A percentile compares a stretch with the other conserved stretches of the same genome.
These are phyloP conservation scores for Perizoma affinitatum DNA, from an alignment of 2,888 invertebrate species.

Conservation along the genomic window DNA sequence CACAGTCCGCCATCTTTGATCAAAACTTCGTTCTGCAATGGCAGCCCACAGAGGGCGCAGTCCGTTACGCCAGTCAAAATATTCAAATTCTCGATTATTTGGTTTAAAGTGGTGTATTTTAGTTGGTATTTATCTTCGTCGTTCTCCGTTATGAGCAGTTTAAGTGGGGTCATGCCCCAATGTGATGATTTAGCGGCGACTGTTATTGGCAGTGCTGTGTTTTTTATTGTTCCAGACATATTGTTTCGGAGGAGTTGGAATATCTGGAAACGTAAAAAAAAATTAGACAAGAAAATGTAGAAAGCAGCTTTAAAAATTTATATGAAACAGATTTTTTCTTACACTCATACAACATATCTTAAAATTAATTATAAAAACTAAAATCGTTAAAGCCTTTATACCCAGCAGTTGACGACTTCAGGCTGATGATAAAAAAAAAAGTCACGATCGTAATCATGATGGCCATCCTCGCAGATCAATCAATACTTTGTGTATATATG, in stretches of 20 bases:
- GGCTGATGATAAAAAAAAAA: too few species aligned
- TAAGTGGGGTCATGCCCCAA: constrained; percentile 79
- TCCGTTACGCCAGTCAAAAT: constrained; percentile 49
- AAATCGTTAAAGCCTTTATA: too few species aligned
- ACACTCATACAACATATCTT: too few species aligned
- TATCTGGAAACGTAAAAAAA: constrained; percentile 57
- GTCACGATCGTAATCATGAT: too few species aligned
- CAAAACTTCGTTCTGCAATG: constrained; percentile 83
- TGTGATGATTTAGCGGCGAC: constrained; percentile 69
- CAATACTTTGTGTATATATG: too few species aligned
- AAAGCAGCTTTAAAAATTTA: too few species aligned
- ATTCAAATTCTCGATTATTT: constrained; percentile 52
- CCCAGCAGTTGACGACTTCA: too few species aligned
- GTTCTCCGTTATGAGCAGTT: constrained; percentile 20
- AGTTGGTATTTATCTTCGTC: constrained; percentile 37
- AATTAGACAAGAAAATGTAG: neutral
- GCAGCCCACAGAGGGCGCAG: constrained; percentile 84
- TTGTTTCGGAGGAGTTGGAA: constrained; percentile 64
- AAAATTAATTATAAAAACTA: too few species aligned
- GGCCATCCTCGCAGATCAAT: too few species aligned
- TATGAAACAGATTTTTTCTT: too few species aligned
- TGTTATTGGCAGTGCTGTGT: constrained; percentile 72
- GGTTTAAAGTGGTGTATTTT: constrained; percentile 46
- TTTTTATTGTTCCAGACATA: constrained; percentile 57
- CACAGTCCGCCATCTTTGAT: constrained; percentile 85